A percentile compares a stretch with the other conserved stretches of the same genome.
Conservation (phyloP, 2,113 vertebrate genomes). For the Calonectris borealis region DNA sequence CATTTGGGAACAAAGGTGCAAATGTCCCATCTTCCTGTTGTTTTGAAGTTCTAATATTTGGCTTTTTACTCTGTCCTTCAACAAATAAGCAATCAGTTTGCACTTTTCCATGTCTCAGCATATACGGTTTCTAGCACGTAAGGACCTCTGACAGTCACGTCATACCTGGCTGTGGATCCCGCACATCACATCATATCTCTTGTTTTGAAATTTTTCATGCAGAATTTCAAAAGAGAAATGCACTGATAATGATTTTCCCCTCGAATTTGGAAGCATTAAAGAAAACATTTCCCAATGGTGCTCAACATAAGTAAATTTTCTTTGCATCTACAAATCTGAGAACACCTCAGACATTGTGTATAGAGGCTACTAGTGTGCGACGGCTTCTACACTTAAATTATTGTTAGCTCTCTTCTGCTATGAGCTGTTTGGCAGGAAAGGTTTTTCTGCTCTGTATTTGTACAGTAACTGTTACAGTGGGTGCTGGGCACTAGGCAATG, state of each 20-base stretch:
- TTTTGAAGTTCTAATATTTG: not conserved
- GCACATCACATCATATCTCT: not conserved
- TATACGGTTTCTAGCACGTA: not conserved
- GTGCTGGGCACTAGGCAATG: not conserved
- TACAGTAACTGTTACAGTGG: not conserved
- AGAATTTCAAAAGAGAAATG: not conserved
- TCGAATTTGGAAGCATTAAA: not conserved
- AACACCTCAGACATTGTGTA: not conserved
- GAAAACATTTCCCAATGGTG: not conserved
- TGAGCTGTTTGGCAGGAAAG: not conserved
- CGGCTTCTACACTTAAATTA: not conserved
- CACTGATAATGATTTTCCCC: not conserved
- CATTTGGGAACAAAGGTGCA: not conserved
- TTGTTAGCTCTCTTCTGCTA: not conserved
- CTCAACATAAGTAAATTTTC: not conserved
- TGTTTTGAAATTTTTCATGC: not conserved
- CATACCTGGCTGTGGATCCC: not conserved
- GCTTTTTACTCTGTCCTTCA: not conserved
- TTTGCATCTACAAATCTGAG: not conserved
- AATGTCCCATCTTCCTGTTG: not conserved
- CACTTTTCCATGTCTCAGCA: not conserved
- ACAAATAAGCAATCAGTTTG: not conserved
- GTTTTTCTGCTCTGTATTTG: not conserved
- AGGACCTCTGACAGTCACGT: not conserved
- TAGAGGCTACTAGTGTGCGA: not conserved